phyloP scores from a whole-genome alignment of 2,797 vertebrate genomes.

The Pangasius larnaudii region DNA sequence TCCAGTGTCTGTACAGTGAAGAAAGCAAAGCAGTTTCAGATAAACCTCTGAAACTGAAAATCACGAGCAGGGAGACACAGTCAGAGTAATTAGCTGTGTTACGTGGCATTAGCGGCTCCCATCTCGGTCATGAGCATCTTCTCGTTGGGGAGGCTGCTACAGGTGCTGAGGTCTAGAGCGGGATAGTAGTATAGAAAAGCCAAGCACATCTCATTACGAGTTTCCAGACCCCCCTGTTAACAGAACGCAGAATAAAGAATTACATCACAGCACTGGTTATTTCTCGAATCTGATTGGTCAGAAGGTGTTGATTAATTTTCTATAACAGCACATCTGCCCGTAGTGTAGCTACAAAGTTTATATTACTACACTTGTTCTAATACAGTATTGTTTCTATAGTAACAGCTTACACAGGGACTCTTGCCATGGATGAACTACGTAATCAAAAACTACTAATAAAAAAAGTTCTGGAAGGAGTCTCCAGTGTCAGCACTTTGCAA shows the following conservation, averaged over 20 bases:
- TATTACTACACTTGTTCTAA: background rate
- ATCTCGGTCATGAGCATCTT: background rate
- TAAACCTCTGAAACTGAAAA: background rate
- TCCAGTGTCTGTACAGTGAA: slow-evolving; percentile 49
- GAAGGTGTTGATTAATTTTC: background rate
- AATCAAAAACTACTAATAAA: background rate
- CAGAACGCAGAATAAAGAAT: background rate
- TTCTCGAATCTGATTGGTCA: slow-evolving; percentile 5
- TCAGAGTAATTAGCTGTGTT: background rate
- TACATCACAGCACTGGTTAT: background rate
- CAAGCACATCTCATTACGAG: slow-evolving; percentile 75
- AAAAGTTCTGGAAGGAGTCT: background rate
- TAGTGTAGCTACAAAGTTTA: background rate
- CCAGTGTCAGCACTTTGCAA: background rate
- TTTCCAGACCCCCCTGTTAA: slow-evolving; percentile 68
- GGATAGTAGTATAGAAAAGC: slow-evolving; percentile 76
- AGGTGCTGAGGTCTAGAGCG: slow-evolving; percentile 60
- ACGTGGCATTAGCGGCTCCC: slow-evolving; percentile 44
- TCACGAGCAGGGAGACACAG: background rate
- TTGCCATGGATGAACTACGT: background rate
- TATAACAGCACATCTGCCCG: background rate
- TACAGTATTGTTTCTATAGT: background rate
- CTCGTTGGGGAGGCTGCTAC: slow-evolving; percentile 64
- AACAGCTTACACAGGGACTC: background rate
- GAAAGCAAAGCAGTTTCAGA: background rate